Evolutionary conservation across 2,113 vertebrate species (phyloP).

Genomic region (Geococcyx californianus): DNA sequence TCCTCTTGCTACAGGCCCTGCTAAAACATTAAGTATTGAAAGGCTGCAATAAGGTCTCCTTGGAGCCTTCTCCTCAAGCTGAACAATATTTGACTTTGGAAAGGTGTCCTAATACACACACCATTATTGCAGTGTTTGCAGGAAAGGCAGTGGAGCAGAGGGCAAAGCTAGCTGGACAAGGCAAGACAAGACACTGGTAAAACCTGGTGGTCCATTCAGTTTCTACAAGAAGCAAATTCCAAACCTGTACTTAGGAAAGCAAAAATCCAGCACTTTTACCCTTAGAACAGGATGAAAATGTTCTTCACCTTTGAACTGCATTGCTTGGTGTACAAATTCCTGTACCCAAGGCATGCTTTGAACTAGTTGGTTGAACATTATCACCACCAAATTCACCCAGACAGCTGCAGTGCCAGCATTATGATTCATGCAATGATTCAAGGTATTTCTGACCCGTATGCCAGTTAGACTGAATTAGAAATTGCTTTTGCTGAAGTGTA

Average conservation of each 20-base stretch:
- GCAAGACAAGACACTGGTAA: not conserved
- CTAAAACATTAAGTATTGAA: no score
- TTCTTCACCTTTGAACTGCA: not conserved
- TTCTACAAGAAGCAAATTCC: not conserved
- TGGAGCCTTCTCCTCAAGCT: no score
- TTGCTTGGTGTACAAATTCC: not conserved
- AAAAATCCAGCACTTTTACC: not conserved
- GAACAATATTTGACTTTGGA: not conserved
- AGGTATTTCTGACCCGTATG: not conserved
- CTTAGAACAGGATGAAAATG: not conserved
- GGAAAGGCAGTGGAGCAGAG: not conserved
- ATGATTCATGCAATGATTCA: not conserved
- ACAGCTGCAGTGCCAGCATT: not conserved
- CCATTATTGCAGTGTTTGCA: not conserved
- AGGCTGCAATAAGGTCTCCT: no score
- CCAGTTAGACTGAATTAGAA: not conserved
- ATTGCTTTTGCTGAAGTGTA: not conserved
- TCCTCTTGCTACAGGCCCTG: no score
- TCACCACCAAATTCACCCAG: not conserved
- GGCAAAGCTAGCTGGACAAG: not conserved
- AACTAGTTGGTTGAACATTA: not conserved
- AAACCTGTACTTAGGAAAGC: not conserved
- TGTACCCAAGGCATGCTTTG: not conserved
- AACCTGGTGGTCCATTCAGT: not conserved
- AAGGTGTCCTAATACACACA: not conserved